Evolutionary conservation across 2,113 vertebrate species (phyloP).

Genomic region (Tupaia tana): DNA sequence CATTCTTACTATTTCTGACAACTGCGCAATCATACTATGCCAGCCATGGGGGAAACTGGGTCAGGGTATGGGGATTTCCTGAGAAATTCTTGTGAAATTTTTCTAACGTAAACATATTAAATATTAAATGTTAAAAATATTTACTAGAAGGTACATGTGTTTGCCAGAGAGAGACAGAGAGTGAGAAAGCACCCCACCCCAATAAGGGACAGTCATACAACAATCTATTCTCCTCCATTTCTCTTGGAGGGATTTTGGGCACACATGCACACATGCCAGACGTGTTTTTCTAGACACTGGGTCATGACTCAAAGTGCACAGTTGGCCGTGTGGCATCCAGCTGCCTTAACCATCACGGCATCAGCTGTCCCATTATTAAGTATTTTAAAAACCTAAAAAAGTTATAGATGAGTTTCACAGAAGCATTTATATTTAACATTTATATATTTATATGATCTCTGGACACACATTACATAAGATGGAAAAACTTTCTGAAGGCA

Average conservation of each 20-base stretch:
- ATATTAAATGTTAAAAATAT: not conserved
- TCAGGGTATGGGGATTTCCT: not conserved
- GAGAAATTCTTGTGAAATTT: not conserved
- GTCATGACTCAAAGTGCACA: too few species aligned
- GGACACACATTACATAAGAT: not conserved
- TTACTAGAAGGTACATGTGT: too few species aligned
- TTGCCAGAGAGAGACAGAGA: too few species aligned
- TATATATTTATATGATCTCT: not conserved
- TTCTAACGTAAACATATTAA: not conserved
- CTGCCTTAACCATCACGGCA: too few species aligned
- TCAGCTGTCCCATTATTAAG: too few species aligned
- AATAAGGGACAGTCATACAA: too few species aligned
- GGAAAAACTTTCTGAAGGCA: not conserved
- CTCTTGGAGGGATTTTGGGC: too few species aligned
- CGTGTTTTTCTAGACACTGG: too few species aligned
- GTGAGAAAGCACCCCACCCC: too few species aligned
- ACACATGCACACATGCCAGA: too few species aligned
- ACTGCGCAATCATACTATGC: not conserved
- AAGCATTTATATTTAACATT: not conserved
- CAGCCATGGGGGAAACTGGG: not conserved
- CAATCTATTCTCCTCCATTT: too few species aligned
- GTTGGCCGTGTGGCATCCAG: too few species aligned
- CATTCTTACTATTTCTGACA: not conserved
- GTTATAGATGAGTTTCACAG: not conserved
- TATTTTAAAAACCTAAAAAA: not conserved